Conservation (phyloP, 2,113 vertebrate genomes). For the Egretta garzetta region DNA sequence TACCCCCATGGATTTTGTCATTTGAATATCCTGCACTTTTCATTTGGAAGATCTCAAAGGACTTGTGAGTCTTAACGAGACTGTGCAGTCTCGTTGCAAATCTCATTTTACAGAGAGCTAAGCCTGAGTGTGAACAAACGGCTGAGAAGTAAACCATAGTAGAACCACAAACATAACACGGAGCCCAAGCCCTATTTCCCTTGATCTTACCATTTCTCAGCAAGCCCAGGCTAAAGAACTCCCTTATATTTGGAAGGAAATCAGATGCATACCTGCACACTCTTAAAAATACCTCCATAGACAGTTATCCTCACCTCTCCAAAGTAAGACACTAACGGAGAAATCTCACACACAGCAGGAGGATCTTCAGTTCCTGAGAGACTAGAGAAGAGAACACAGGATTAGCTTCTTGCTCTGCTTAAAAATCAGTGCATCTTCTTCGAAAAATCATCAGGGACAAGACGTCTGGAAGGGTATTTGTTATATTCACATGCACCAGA, state of each 20-base stretch:
- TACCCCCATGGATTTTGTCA: neutral
- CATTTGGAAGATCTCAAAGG: neutral
- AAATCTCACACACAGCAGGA: slow-evolving; percentile 87
- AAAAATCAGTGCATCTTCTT: neutral
- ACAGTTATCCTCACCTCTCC: slow-evolving; percentile 87
- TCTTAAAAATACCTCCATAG: neutral
- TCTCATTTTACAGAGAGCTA: neutral
- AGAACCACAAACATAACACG: neutral
- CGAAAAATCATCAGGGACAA: neutral
- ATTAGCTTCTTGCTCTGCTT: neutral
- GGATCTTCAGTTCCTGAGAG: slow-evolving; percentile 56
- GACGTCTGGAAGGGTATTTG: neutral
- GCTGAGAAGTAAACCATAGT: neutral
- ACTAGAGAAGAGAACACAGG: slow-evolving; percentile 51
- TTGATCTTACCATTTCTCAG: neutral
- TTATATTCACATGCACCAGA: neutral
- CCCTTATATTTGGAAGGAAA: neutral
- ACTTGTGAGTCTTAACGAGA: neutral
- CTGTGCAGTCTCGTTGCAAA: neutral
- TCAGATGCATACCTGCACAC: neutral
- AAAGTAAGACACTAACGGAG: slow-evolving; percentile 89
- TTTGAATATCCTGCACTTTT: neutral
- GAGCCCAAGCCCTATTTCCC: neutral
- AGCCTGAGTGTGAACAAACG: neutral
- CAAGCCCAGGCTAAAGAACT: neutral